Conservation (phyloP, 2,888 invertebrate genomes). For the Lacanobia wlatinum region DNA sequence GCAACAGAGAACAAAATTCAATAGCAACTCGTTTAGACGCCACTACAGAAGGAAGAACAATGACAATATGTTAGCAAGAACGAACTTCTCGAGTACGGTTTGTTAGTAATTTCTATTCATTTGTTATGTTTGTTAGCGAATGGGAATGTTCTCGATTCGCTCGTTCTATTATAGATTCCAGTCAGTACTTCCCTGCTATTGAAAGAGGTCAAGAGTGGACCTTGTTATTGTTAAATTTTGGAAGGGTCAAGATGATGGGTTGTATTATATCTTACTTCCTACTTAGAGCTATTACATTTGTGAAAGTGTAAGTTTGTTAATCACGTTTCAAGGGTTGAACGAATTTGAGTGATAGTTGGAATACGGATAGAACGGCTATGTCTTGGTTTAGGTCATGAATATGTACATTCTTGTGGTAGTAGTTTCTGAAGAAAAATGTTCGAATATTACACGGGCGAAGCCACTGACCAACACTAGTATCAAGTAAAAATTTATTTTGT, state of each 20-base stretch:
- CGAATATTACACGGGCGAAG: too few relatives aligned
- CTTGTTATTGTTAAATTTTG: not conserved
- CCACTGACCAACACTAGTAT: too few relatives aligned
- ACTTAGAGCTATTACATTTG: not conserved
- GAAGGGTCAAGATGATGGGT: not conserved
- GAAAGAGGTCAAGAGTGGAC: not conserved
- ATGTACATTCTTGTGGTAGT: too few relatives aligned
- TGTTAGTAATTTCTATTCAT: slow-evolving; percentile 30
- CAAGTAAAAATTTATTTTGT: too few relatives aligned
- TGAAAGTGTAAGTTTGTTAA: too few relatives aligned
- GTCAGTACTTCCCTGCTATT: not conserved
- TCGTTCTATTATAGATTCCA: not conserved
- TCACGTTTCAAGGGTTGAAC: too few relatives aligned
- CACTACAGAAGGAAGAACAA: slow-evolving; percentile 31
- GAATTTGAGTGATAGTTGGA: too few relatives aligned
- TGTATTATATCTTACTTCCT: not conserved
- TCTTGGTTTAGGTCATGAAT: too few relatives aligned
- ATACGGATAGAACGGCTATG: too few relatives aligned
- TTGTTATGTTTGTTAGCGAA: slow-evolving; percentile 15
- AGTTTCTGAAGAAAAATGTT: too few relatives aligned
- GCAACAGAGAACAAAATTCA: slow-evolving; percentile 52
- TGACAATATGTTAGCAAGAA: slow-evolving; percentile 34
- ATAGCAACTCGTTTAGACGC: slow-evolving; percentile 38
- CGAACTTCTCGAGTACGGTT: slow-evolving; percentile 23
- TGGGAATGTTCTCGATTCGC: not conserved